Evolutionary conservation across 2,113 vertebrate genomes (phyloP).

Genomic region (Catharus fuscescens): DNA sequence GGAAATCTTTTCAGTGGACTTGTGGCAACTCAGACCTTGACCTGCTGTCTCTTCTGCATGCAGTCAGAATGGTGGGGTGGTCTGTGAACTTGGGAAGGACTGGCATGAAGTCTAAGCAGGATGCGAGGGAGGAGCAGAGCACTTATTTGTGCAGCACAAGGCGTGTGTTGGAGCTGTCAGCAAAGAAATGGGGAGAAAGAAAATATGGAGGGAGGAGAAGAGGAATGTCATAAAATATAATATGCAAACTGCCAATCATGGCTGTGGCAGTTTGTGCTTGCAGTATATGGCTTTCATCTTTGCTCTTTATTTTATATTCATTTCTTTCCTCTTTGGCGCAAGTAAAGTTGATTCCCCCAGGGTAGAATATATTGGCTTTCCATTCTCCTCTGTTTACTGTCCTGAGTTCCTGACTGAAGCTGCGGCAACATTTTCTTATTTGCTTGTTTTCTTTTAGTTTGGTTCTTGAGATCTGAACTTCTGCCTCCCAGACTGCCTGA

Average conservation of each 20-base stretch:
- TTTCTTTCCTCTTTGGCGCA: slow-evolving; percentile 5
- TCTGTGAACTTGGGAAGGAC: neutral
- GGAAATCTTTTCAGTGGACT: neutral
- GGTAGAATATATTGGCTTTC: slow-evolving; percentile 2
- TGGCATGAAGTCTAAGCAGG: neutral
- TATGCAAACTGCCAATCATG: slow-evolving; percentile 30
- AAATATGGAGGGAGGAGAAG: slow-evolving; percentile 12
- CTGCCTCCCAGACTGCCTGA: neutral
- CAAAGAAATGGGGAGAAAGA: slow-evolving; percentile 1
- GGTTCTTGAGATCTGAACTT: neutral
- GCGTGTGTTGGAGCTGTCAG: neutral
- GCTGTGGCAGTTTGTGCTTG: neutral
- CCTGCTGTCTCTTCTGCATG: neutral
- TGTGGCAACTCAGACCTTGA: neutral
- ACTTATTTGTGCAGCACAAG: neutral
- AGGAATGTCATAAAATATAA: slow-evolving; percentile 40
- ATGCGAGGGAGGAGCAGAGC: neutral
- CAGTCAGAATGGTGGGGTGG: neutral
- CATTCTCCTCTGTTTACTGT: slow-evolving; percentile 6
- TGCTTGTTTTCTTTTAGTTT: slow-evolving; percentile 17
- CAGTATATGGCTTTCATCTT: neutral
- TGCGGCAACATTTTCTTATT: neutral
- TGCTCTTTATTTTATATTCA: neutral
- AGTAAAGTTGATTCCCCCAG: neutral
- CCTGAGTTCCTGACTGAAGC: neutral